Percentiles rank a stretch among this genome's conserved stretches.
phyloP scores from a whole-genome alignment of 2,888 invertebrate species.

The Serrognathus titanus region DNA sequence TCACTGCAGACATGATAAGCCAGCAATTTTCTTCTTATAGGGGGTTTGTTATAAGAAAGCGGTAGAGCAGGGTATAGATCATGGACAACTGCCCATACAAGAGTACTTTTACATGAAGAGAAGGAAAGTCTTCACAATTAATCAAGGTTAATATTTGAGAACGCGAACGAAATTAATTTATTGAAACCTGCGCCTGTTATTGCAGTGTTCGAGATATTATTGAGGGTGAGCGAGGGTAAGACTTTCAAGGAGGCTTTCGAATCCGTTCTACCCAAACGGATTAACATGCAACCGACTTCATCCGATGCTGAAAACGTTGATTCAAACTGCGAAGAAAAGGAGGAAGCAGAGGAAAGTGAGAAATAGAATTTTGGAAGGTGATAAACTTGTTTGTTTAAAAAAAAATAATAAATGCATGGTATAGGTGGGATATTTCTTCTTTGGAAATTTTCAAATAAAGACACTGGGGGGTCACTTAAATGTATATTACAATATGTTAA shows the following conservation, averaged over 20 bases:
- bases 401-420: too few species aligned
- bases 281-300: constrained; percentile 30
- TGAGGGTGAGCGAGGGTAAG: constrained; percentile 71
- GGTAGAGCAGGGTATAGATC: constrained; percentile 68
- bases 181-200: constrained; percentile 30
- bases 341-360: too few species aligned
- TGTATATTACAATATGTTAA: too few species aligned
- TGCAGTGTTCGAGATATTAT: constrained; percentile 80
- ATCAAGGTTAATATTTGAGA: constrained; percentile 68
- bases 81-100: constrained; percentile 83
- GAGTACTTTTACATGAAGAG: constrained; percentile 89
- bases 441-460: too few species aligned
- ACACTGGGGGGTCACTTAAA: too few species aligned
- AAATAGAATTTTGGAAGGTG: too few species aligned
- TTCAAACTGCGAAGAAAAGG: too few species aligned
- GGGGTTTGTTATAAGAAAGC: constrained; percentile 85
- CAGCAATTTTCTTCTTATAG: constrained; percentile 48
- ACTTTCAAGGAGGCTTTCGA: constrained; percentile 78
- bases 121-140: constrained; percentile 90
- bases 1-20: background rate
- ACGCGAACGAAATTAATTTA: constrained; percentile 11
- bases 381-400: too few species aligned
- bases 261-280: constrained; percentile 72
- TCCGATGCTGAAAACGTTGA: background rate
- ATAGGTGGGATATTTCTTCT: too few species aligned